Percentiles rank a stretch among this genome's conserved stretches.
Evolutionary conservation across 1,140 invertebrate species (phyloP).

Genomic region (Plutomurus gul): DNA sequence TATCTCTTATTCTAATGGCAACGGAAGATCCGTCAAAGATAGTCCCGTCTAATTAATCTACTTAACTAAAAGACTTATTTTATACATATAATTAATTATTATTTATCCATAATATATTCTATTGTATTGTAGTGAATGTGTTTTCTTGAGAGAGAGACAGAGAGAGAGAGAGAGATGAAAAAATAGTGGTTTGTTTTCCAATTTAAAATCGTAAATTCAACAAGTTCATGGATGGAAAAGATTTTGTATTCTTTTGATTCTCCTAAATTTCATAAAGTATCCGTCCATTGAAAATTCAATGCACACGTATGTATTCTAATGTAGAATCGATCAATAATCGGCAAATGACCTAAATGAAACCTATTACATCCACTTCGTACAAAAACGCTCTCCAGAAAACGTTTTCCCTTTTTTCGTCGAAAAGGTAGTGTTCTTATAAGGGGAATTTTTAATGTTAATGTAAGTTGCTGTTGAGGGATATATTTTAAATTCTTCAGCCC

Average conservation of each 20-base stretch:
- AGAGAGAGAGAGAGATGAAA: not conserved
- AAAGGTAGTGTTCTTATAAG: not conserved
- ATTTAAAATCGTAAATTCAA: not conserved
- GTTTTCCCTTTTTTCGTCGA: not conserved
- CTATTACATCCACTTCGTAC: conserved; percentile 19
- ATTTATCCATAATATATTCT: conserved; percentile 6
- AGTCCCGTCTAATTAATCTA: conserved; percentile 51
- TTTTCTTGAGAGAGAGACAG: conserved; percentile 7
- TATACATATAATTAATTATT: not conserved
- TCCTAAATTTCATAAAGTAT: no score
- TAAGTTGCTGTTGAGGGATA: no score
- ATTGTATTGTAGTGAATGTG: not conserved
- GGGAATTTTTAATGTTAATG: not conserved
- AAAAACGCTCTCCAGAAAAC: conserved; percentile 2
- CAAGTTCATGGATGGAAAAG: not conserved
- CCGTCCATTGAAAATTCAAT: no score
- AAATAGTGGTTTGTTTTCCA: not conserved
- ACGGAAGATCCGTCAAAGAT: conserved; percentile 52
- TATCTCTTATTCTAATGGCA: conserved; percentile 38
- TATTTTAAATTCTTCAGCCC: no score
- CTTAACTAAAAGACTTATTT: conserved; percentile 12
- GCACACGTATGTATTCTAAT: no score
- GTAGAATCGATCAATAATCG: no score
- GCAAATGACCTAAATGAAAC: no score
- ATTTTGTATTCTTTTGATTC: no score